Evolutionary conservation across 2,797 vertebrate genomes (phyloP).

Genomic region (Platyrinchus mystaceus): DNA sequence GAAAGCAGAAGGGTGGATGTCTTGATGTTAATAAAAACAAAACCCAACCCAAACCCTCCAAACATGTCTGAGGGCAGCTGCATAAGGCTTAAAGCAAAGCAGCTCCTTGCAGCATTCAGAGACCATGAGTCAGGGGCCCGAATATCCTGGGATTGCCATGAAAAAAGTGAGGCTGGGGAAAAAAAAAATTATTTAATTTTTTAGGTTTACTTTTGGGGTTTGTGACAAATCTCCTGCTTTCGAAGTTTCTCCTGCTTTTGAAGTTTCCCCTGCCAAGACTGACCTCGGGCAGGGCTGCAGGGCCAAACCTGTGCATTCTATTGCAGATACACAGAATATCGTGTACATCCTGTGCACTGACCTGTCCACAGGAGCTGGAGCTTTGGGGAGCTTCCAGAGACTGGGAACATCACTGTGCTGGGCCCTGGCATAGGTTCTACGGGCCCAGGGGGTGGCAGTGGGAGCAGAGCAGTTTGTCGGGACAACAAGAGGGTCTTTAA

Average conservation of each 20-base stretch:
- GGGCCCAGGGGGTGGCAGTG: neutral
- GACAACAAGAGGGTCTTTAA: neutral
- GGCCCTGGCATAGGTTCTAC: neutral
- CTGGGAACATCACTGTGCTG: fast-evolving
- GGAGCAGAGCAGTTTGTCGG: neutral
- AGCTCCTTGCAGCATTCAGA: neutral
- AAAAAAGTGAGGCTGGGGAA: neutral
- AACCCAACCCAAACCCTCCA: neutral
- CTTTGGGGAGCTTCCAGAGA: neutral
- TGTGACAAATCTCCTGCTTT: neutral
- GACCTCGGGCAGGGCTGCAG: neutral
- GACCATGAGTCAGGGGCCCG: neutral
- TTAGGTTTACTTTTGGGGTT: neutral
- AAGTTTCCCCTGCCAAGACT: neutral
- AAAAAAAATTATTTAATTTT: neutral
- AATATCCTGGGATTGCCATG: neutral
- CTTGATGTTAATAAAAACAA: neutral
- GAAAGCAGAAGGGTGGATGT: neutral
- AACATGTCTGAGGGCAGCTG: neutral
- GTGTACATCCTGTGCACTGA: fast-evolving
- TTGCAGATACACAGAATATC: neutral
- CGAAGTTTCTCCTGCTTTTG: neutral
- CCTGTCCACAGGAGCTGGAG: neutral
- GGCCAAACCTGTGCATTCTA: neutral
- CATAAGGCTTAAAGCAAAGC: neutral